Evolutionary conservation across 1,140 invertebrate genomes (phyloP), one percentile per base, ranked within the genome.

Genomic region (Asobara japonica): DNA sequence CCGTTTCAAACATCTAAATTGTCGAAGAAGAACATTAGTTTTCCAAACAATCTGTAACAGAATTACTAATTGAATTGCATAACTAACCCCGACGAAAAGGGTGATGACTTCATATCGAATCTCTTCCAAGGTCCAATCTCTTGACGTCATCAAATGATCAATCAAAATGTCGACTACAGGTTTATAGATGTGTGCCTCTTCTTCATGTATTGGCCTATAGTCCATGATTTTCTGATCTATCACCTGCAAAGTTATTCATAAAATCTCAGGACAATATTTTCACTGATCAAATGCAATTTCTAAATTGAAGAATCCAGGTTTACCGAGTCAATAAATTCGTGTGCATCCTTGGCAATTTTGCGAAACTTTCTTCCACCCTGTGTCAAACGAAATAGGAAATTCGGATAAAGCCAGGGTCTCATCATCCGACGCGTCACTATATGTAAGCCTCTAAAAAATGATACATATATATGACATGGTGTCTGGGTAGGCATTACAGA

Each of bases 31-130:
- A 0, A 2, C 18, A 22, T 6, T 22, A 0, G 8, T 18, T 22
- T 56, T 22, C 20, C 8, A 0, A 56, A 13, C 1, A 29, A 1
- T 45, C 41, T 45, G 6, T n/a, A 45, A 6, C 16, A 45, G n/a
- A 45, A 33, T 6, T 11, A 6, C 31, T 11, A 33, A 6, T 33
- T 25, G 64, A 20, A 36, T 36, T 11, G 25, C 18, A 3, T 25
- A n/a, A 68, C 27, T 18, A 33, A 68, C 66, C 5, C 45, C 66
- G 30, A 56, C 29, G 20, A 56, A 68, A n/a, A 68, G n/a, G 10
- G 66, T 29, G 0, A 56, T 16, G 22, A 33, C 13, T 7, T 56
- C 27, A 11, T 30, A 20, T 20, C 25, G 22, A 4, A 68, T 68
- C 60, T 68, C 48, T 27, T 51, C 18, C 11, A 51, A 27, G n/a